Evolutionary conservation across 2,797 vertebrate genomes (phyloP).

Genomic region (Acanthurus lineatus): DNA sequence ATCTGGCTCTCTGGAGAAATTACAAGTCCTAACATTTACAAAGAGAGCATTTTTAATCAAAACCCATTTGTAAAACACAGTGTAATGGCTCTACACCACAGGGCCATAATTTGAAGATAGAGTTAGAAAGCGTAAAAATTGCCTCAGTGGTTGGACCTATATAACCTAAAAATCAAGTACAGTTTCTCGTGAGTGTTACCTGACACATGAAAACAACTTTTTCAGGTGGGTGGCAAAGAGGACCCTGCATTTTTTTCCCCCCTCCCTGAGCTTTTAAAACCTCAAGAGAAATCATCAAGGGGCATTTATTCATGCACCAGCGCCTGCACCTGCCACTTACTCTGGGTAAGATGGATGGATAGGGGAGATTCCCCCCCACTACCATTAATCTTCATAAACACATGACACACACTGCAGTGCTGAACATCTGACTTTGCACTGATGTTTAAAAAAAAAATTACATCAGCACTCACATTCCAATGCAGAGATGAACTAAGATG

Average conservation of each 20-base stretch:
- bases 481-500: constrained; percentile 1
- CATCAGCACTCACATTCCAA: constrained; percentile 16
- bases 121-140: not conserved
- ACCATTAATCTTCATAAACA: constrained; percentile 78
- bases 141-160: not conserved
- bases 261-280: constrained; percentile 48
- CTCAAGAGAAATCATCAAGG: constrained; percentile 78
- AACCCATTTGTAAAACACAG: constrained; percentile 31
- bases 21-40: constrained; percentile 40
- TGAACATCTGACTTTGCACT: constrained; percentile 56
- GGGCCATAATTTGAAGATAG: constrained; percentile 5
- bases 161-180: constrained; percentile 10
- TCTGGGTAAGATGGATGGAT: constrained; percentile 73
- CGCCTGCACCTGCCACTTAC: constrained; percentile 81
- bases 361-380: constrained; percentile 59
- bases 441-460: constrained; percentile 20
- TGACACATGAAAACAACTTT: constrained; percentile 36
- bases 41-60: constrained; percentile 16
- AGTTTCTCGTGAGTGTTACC: constrained; percentile 27
- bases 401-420: constrained; percentile 49
- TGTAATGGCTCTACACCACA: not conserved
- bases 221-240: constrained; percentile 38
- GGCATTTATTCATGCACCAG: constrained; percentile 75
- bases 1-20: constrained; percentile 47
- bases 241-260: too few species aligned